Percentiles rank a stretch among this genome's conserved stretches.
phyloP scores from a whole-genome alignment of 2,113 vertebrate species.

The Myotis yumanensis region DNA sequence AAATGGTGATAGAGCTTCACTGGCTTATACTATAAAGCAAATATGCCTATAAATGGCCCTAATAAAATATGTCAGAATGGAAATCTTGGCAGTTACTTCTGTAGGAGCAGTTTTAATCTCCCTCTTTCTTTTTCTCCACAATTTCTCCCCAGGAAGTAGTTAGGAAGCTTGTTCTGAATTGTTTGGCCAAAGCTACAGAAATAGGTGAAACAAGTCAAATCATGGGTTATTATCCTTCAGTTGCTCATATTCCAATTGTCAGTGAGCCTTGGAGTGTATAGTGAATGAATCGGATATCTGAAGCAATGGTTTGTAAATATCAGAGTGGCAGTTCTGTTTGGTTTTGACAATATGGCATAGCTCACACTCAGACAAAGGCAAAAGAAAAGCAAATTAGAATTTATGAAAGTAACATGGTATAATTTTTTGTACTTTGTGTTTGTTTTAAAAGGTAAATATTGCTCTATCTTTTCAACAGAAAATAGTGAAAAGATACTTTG shows the following conservation, averaged over 20 bases:
- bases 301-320: neutral
- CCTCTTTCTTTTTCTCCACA: slow-evolving; percentile 45
- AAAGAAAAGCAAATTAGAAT: slow-evolving; percentile 30
- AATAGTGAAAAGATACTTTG: slow-evolving; percentile 69
- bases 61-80: slow-evolving; percentile 76
- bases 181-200: slow-evolving; percentile 61
- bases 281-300: neutral
- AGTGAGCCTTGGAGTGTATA: neutral
- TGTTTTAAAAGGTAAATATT: slow-evolving; percentile 58
- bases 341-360: neutral
- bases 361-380: slow-evolving; percentile 31
- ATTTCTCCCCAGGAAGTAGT: slow-evolving; percentile 29
- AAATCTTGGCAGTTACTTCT: slow-evolving; percentile 67
- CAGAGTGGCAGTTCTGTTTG: neutral
- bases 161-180: slow-evolving; percentile 62
- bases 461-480: slow-evolving; percentile 76
- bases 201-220: slow-evolving; percentile 56
- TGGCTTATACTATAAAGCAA: slow-evolving; percentile 75
- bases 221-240: neutral
- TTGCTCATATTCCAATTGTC: neutral
- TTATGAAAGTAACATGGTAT: neutral
- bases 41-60: slow-evolving; percentile 74
- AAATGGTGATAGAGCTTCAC: slow-evolving; percentile 69
- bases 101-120: neutral
- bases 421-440: slow-evolving; percentile 3